Evolutionary conservation across 2,888 invertebrate genomes (phyloP).

Genomic region (Tetragonula carbonaria): DNA sequence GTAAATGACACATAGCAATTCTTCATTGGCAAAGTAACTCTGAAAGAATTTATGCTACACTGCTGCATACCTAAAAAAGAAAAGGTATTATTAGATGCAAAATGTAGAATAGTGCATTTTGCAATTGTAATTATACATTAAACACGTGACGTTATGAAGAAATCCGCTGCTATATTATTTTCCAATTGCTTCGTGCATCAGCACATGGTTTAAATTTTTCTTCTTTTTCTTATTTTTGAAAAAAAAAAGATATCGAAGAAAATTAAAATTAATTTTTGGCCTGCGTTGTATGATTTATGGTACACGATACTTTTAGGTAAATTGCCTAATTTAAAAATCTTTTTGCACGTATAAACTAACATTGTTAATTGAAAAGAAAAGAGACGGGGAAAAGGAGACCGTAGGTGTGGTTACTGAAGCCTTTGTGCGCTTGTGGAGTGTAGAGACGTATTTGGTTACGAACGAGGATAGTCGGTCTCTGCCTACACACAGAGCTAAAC

Average conservation of each 20-base stretch:
- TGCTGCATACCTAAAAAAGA: conserved; percentile 42
- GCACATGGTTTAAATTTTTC: background rate
- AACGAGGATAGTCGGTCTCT: conserved; percentile 73
- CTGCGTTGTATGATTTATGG: background rate
- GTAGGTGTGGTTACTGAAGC: conserved; percentile 69
- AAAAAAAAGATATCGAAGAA: background rate
- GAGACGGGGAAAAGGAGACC: conserved; percentile 6
- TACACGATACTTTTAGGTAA: background rate
- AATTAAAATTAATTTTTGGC: background rate
- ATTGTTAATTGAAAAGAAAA: conserved; percentile 40
- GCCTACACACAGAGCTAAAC: conserved; percentile 67
- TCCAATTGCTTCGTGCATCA: background rate
- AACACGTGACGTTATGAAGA: conserved; percentile 26
- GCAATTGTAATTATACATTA: conserved; percentile 46
- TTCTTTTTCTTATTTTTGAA: background rate
- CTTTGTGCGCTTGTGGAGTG: conserved; percentile 59
- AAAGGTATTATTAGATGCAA: conserved; percentile 56
- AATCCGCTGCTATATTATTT: background rate
- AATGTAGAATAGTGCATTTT: conserved; percentile 47
- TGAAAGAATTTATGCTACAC: conserved; percentile 10
- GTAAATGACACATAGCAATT: background rate
- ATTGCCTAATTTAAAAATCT: background rate
- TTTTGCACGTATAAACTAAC: background rate
- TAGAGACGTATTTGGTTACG: conserved; percentile 79
- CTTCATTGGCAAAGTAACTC: conserved; percentile 27